Base-by-base conservation (phyloP, 1,140 invertebrate genomes). In the Acyrthosiphon pisum region DNA sequence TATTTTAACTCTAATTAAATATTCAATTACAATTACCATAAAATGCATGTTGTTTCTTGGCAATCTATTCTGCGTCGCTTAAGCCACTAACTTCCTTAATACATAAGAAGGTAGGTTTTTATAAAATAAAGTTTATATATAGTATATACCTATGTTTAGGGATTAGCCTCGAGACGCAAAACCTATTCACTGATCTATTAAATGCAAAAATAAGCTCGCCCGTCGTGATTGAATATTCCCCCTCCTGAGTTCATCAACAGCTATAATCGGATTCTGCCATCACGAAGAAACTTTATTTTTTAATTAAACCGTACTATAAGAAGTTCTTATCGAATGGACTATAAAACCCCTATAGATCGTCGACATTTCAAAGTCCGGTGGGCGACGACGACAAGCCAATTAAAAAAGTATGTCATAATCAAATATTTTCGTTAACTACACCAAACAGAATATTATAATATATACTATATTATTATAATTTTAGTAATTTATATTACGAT, bases 1-100 rank as follows among this genome's bases (percentile, higher is more conserved):
- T 83, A 41, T 83, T 83, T 83, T 83, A 83, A 83, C 37, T 83
- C 81, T 83, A 83, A 83, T 83, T 83, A 83, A 83, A 83, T 83
- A 83, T 53, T 53, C 50, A 53, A 53, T 53, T 83, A 41, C 37
- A 83, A 83, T 41, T 83, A 83, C 81, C 18, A 41, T 83, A 22
- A 83, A 83, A 83, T 83, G 8, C 60, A 30, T 68, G 30, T 68
- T 30, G 60, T 68, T 68, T 68, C 50, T 53, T 22, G 50, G 50
- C 20, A 53, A 53, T 53, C 50, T 23, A 53, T 53, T 53, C 50
- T 53, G 50, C 50, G 50, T 22, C 22, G 50, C 50, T 53, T 7
- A 53, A 53, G 50, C 50, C 20, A 53, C 50, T 53, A 0, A 53
- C 50, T 53, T 53, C 50, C 50, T 22, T 22, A 53, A 23, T 53